A percentile compares a stretch with the other conserved stretches of the same genome.
Evolutionary conservation across 2,888 invertebrate genomes (phyloP).

Genomic region (Lepidochitona cinerea): DNA sequence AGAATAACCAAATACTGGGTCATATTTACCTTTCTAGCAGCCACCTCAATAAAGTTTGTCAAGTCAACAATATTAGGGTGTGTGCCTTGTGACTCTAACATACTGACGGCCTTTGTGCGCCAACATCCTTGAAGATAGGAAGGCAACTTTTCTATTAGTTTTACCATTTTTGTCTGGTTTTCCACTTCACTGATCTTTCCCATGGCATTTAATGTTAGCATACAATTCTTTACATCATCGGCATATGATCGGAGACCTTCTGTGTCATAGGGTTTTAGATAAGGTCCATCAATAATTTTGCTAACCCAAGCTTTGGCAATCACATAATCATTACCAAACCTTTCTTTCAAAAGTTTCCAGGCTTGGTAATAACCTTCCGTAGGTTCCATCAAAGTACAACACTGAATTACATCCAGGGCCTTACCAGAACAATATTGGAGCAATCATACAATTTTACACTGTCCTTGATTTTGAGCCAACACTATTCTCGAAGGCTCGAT

Average conservation of each 20-base stretch:
- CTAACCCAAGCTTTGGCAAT: conserved; percentile 8
- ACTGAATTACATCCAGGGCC: no score
- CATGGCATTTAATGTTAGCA: conserved; percentile 1
- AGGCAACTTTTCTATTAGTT: not conserved
- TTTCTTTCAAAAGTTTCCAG: conserved; percentile 5
- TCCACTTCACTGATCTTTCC: not conserved
- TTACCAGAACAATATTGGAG: no score
- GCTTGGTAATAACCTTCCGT: not conserved
- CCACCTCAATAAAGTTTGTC: no score
- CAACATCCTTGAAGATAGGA: no score
- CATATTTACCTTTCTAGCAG: no score
- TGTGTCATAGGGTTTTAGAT: not conserved
- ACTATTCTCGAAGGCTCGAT: not conserved
- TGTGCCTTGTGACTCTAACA: no score
- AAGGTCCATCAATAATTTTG: not conserved
- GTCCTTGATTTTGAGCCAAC: not conserved
- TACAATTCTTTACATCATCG: conserved; percentile 1
- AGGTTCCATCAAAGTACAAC: no score
- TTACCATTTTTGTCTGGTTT: not conserved
- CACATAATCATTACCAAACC: conserved; percentile 5
- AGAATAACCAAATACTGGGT: no score
- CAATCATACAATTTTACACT: no score
- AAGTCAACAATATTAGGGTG: no score
- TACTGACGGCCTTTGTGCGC: no score
- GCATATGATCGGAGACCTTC: not conserved